phyloP scores from a whole-genome alignment of 2,797 vertebrate species.

The Myotis daubentonii region DNA sequence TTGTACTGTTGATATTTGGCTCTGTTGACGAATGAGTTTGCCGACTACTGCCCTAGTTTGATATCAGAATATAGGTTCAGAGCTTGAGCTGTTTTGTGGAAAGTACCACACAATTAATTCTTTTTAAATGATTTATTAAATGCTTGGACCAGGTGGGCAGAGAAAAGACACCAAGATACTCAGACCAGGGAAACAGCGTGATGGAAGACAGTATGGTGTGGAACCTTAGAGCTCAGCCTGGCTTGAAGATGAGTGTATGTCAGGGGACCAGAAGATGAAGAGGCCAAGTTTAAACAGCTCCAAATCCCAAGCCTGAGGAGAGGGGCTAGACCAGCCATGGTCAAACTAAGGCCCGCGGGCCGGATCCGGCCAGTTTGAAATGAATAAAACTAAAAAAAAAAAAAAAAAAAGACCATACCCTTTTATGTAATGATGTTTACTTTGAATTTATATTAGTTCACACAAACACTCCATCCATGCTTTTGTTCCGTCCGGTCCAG shows the following conservation, averaged over 20 bases:
- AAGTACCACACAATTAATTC: constrained; percentile 14
- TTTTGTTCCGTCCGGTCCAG: too few relatives aligned
- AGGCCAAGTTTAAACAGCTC: not conserved
- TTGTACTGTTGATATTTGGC: too few relatives aligned
- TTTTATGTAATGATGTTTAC: too few relatives aligned
- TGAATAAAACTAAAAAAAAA: too few relatives aligned
- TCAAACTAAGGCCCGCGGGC: too few relatives aligned
- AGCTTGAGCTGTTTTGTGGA: not conserved
- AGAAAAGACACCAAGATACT: not conserved
- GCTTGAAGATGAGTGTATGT: not conserved
- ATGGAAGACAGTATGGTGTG: not conserved
- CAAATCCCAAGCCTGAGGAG: not conserved
- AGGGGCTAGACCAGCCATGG: not conserved
- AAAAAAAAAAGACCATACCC: too few relatives aligned
- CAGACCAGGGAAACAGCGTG: not conserved
- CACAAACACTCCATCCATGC: too few relatives aligned
- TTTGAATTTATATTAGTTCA: too few relatives aligned
- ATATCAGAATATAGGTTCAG: not conserved
- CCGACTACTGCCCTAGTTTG: not conserved
- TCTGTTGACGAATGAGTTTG: too few relatives aligned
- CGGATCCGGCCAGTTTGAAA: too few relatives aligned
- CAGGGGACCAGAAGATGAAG: not conserved
- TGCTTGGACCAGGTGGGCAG: not conserved
- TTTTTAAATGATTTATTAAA: constrained; percentile 7
- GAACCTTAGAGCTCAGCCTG: not conserved